Conservation (phyloP, 1,140 invertebrate species). For the Drosophila willistoni region DNA sequence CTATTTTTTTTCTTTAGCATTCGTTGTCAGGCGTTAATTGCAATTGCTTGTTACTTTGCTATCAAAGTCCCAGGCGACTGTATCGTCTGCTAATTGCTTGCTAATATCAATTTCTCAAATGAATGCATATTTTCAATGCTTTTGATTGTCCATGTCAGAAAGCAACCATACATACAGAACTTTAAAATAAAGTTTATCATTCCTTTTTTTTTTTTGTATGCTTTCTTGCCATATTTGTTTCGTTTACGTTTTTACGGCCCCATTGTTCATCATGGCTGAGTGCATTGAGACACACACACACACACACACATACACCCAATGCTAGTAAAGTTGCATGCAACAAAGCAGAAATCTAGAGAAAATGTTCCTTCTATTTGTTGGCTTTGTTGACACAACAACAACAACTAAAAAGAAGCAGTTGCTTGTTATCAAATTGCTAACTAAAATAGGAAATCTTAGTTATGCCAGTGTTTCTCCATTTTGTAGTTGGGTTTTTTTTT, state of each 20-base stretch:
- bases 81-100: conserved; percentile 61
- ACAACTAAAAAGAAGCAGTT: conserved; percentile 17
- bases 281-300: conserved; percentile 27
- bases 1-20: no score
- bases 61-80: conserved; percentile 13
- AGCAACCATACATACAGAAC: no score
- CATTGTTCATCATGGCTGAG: conserved; percentile 49
- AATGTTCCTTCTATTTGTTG: conserved; percentile 37
- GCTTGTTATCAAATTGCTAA: conserved; percentile 73
- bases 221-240: conserved; percentile 22
- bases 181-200: conserved; percentile 5
- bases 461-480: conserved; percentile 50
- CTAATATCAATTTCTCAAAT: conserved; percentile 73
- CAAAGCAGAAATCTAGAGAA: conserved; percentile 39
- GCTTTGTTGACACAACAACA: conserved; percentile 45
- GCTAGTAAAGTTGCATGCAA: conserved; percentile 16
- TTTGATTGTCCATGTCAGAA: not conserved
- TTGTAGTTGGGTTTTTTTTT: conserved; percentile 22
- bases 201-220: conserved; percentile 30
- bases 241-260: conserved; percentile 43
- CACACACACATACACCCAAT: no score
- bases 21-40: conserved; percentile 49
- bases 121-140: conserved; percentile 60
- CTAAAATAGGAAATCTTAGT: conserved; percentile 79
- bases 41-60: conserved; percentile 40